Percentiles rank a stretch among this genome's conserved stretches.
These are phyloP conservation scores for Dicerorhinus sumatrensis DNA, from an alignment of 2,113 vertebrate species.

Conservation along the genomic window DNA sequence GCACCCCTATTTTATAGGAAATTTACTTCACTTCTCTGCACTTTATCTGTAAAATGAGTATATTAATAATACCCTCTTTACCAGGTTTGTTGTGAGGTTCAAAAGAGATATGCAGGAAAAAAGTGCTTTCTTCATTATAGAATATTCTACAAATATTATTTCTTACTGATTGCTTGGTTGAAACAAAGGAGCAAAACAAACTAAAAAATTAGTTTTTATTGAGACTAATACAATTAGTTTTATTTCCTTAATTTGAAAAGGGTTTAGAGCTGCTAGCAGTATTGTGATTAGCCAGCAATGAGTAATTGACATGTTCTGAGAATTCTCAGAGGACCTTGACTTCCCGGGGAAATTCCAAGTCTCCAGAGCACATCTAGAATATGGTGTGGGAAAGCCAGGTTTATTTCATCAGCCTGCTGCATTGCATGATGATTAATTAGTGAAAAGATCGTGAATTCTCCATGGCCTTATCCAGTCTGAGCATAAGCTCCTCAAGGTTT, in stretches of 20 bases:
- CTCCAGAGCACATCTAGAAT: not conserved
- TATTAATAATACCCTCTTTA: not conserved
- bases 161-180: slow-evolving; percentile 2
- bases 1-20: not conserved
- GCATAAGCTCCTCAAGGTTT: not conserved
- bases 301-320: not conserved
- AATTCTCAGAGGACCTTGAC: not conserved
- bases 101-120: not conserved
- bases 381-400: not conserved
- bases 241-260: not conserved
- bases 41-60: not conserved
- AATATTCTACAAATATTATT: not conserved
- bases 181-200: not conserved
- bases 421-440: slow-evolving; percentile 30
- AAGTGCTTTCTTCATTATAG: not conserved
- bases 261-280: not conserved
- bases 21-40: not conserved
- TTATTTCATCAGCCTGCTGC: slow-evolving; percentile 41
- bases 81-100: not conserved
- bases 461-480: not conserved
- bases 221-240: not conserved
- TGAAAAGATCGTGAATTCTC: slow-evolving; percentile 42
- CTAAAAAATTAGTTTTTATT: not conserved
- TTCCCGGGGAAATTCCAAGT: not conserved
- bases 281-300: not conserved